Evolutionary conservation across 2,113 vertebrate species (phyloP).

Genomic region (Colius striatus): DNA sequence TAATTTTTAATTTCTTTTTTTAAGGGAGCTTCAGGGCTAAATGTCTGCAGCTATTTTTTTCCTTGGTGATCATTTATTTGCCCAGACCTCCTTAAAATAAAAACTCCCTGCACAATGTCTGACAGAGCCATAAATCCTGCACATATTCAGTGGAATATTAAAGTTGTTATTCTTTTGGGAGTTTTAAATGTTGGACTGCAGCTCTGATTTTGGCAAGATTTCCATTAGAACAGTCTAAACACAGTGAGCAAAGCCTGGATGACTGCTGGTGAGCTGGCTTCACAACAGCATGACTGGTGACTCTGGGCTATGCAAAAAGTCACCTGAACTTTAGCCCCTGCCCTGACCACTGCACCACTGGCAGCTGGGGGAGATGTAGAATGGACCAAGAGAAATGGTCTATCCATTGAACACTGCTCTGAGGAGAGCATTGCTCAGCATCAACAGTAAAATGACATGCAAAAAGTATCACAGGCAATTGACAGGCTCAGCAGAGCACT

Average conservation of each 20-base stretch:
- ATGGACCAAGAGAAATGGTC: background rate
- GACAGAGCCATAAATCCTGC: background rate
- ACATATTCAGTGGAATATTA: accelerated
- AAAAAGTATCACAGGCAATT: background rate
- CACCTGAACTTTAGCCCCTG: background rate
- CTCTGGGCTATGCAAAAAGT: background rate
- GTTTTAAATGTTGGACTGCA: background rate
- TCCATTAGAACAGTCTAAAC: background rate
- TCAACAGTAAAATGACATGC: background rate
- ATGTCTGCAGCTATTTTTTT: background rate
- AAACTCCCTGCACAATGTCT: background rate
- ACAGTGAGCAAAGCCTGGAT: background rate
- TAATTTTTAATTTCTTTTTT: background rate
- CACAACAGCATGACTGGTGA: too few species aligned
- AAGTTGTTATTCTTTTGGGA: background rate
- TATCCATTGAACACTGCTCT: background rate
- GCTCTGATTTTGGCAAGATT: background rate
- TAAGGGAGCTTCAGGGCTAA: background rate
- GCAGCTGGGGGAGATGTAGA: background rate
- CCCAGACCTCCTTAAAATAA: background rate
- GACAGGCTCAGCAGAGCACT: background rate
- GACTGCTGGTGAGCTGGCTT: background rate
- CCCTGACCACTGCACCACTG: background rate
- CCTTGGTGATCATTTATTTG: background rate
- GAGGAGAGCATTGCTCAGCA: background rate